phyloP scores from a whole-genome alignment of 2,797 vertebrate species.

The Notamacropus eugenii region DNA sequence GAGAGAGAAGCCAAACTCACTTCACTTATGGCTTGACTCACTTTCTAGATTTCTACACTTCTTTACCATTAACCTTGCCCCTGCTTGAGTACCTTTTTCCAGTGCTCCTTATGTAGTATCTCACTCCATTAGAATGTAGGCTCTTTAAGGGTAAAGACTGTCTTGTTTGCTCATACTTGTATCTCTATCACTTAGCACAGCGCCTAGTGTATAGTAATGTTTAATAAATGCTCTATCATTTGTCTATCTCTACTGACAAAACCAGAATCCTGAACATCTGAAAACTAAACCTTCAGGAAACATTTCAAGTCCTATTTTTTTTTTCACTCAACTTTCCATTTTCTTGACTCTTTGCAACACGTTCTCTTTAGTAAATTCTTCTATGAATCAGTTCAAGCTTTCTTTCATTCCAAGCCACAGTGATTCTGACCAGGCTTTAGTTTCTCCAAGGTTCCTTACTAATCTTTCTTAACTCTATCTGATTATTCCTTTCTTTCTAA shows the following conservation, averaged over 20 bases:
- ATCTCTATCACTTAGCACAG: background rate
- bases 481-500: background rate
- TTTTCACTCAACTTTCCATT: conserved; percentile 44
- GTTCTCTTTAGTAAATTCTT: conserved; percentile 19
- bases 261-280: background rate
- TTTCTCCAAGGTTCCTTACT: conserved; percentile 10
- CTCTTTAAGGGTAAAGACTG: background rate
- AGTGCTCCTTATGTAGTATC: background rate
- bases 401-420: conserved; percentile 44
- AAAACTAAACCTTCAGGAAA: conserved; percentile 17
- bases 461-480: conserved; percentile 4
- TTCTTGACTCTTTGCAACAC: conserved; percentile 53
- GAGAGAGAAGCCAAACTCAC: background rate
- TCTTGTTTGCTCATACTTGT: background rate
- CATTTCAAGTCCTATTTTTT: conserved; percentile 4
- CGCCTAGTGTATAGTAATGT: background rate
- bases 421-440: conserved; percentile 19
- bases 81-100: background rate
- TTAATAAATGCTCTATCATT: background rate
- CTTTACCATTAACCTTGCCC: background rate
- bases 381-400: background rate
- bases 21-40: background rate
- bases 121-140: background rate
- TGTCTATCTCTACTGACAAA: background rate
- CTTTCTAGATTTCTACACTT: background rate